These are phyloP conservation scores for Casuarius casuarius DNA, from an alignment of 2,113 vertebrate genomes.

Conservation along the genomic window DNA sequence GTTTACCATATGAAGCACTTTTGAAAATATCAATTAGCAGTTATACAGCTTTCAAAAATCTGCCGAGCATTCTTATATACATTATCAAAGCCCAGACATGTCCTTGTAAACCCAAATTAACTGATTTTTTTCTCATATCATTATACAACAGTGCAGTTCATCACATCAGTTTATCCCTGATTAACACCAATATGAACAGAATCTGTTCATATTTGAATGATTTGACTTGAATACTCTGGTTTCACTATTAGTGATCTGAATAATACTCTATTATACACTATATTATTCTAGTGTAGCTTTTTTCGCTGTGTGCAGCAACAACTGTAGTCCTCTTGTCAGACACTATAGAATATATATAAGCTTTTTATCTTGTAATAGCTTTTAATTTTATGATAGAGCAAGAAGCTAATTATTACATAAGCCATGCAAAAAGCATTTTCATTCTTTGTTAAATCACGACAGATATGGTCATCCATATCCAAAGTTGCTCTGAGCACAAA, in stretches of 20 bases:
- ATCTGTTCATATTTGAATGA: not conserved
- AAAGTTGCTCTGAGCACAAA: not conserved
- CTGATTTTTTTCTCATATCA: not conserved
- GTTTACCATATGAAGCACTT: no score
- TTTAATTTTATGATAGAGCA: not conserved
- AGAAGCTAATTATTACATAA: not conserved
- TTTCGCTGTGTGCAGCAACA: not conserved
- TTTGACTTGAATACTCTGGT: not conserved
- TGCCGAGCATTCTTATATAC: no score
- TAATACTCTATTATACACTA: not conserved
- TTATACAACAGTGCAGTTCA: not conserved
- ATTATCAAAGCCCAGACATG: no score
- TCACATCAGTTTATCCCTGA: not conserved
- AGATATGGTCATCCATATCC: not conserved
- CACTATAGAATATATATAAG: not conserved
- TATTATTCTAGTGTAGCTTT: not conserved
- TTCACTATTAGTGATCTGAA: not conserved
- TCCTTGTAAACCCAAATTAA: not conserved
- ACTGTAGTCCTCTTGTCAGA: not conserved
- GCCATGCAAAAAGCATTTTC: not conserved
- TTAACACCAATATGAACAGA: not conserved
- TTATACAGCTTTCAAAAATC: no score
- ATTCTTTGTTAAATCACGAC: not conserved
- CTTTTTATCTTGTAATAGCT: not conserved
- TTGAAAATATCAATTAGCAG: no score